Percentiles rank a stretch among this genome's conserved stretches.
phyloP scores from a whole-genome alignment of 2,797 vertebrate genomes.

The Anomalospiza imberbis region DNA sequence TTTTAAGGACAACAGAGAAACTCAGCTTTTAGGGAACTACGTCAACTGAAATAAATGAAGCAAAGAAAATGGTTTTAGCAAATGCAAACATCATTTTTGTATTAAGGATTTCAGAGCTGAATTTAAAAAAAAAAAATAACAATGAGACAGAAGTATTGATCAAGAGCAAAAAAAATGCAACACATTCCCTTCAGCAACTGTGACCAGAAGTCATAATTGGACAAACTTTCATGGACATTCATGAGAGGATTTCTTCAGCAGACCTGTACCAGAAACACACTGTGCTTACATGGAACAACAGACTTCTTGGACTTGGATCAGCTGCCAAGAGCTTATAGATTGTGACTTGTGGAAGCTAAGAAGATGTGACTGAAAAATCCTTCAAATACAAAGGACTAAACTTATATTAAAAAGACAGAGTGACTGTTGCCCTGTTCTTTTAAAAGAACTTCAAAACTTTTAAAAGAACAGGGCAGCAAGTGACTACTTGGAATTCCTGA shows the following conservation, averaged over 20 bases:
- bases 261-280: background rate
- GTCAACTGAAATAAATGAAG: background rate
- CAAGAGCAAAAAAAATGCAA: background rate
- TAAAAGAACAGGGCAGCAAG: too few species aligned
- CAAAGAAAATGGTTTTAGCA: background rate
- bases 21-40: background rate
- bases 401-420: background rate
- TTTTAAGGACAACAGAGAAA: background rate
- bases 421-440: background rate
- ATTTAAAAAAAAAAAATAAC: background rate
- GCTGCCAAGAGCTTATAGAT: background rate
- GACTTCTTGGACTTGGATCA: background rate
- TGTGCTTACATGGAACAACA: background rate
- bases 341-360: background rate
- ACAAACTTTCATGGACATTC: background rate
- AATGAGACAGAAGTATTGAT: background rate
- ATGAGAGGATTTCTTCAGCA: background rate
- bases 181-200: background rate
- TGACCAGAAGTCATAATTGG: background rate
- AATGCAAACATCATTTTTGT: background rate
- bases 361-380: background rate
- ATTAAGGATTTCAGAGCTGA: background rate
- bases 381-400: background rate
- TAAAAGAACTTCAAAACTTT: too few species aligned
- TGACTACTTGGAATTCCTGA: background rate